These are phyloP conservation scores for Strix aluco DNA, from an alignment of 2,113 vertebrate species.

Conservation along the genomic window DNA sequence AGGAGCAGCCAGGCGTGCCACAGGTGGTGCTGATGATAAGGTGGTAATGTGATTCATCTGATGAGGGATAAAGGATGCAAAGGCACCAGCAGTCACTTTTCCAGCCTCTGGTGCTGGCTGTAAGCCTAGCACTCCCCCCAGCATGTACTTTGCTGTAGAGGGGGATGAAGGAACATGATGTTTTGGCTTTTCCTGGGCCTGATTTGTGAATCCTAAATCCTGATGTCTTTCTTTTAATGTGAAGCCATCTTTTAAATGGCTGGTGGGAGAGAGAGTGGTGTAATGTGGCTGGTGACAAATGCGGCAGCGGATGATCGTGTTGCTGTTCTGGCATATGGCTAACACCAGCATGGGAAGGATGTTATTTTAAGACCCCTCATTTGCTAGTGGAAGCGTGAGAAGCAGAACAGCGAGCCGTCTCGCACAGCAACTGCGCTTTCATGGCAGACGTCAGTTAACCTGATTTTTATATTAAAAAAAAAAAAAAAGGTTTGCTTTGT, in stretches of 20 bases:
- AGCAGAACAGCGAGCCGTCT: background rate
- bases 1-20: background rate
- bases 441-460: background rate
- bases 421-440: background rate
- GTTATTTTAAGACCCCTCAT: constrained; percentile 32
- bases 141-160: background rate
- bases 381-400: background rate
- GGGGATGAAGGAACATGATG: background rate
- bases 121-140: background rate
- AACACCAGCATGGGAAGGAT: background rate
- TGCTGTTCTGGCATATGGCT: background rate
- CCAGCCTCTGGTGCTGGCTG: background rate
- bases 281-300: background rate
- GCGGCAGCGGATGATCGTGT: background rate
- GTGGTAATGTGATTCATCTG: background rate
- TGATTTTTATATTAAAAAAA: background rate
- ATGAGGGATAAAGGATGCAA: background rate
- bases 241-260: background rate
- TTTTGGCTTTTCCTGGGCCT: background rate
- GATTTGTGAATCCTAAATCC: background rate
- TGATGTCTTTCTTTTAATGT: background rate
- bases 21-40: background rate
- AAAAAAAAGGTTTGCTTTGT: background rate
- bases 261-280: background rate
- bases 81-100: background rate